Conservation (phyloP, 2,888 invertebrate species). For the Leuctra nigra region DNA sequence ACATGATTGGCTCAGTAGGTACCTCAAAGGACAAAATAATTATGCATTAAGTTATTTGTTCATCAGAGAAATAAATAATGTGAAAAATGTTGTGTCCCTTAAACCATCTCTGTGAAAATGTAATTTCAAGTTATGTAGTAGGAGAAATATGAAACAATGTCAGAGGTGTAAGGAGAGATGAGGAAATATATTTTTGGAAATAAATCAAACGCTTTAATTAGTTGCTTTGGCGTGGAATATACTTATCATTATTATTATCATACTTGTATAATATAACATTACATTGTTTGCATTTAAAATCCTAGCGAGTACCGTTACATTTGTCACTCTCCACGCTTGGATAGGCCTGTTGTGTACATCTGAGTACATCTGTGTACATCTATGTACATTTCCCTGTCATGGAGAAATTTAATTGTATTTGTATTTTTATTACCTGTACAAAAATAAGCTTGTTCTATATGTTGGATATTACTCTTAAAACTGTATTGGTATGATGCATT, state of each 20-base stretch:
- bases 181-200: no score
- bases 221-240: conserved; percentile 5
- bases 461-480: conserved; percentile 20
- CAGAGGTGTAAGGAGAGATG: no score
- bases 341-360: conserved; percentile 19
- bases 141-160: no score
- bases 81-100: no score
- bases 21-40: no score
- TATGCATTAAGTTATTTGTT: no score
- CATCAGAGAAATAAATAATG: no score
- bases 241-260: conserved; percentile 7
- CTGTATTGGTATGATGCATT: conserved; percentile 17
- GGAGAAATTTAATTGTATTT: conserved; percentile 17
- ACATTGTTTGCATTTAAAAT: not conserved
- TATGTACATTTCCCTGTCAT: conserved; percentile 17
- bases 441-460: conserved; percentile 27
- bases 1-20: no score
- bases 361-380: conserved; percentile 16
- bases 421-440: conserved; percentile 23
- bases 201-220: no score
- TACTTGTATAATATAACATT: conserved; percentile 1
- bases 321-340: not conserved
- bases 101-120: no score
- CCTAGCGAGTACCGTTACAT: conserved; percentile 9
- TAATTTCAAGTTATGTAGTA: no score